A percentile compares a stretch with the other conserved stretches of the same genome.
Conservation (phyloP, 1,140 invertebrate genomes). For the Latrodectus geometricus region DNA sequence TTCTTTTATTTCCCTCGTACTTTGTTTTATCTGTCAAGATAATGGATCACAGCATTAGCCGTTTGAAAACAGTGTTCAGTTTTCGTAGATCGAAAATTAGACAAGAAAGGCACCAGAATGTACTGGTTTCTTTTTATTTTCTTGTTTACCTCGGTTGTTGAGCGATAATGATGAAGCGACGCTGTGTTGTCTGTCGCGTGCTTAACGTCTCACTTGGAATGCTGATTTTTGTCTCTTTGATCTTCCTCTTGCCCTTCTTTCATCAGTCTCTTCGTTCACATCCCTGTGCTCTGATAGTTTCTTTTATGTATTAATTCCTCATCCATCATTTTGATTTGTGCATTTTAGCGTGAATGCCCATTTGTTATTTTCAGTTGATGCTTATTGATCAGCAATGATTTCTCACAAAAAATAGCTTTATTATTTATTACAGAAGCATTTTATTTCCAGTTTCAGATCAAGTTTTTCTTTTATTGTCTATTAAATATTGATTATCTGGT, state of each 20-base stretch:
- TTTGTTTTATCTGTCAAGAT: background rate
- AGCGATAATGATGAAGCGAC: conserved; percentile 49
- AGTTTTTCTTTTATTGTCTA: too few relatives aligned
- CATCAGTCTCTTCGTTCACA: background rate
- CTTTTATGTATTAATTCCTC: background rate
- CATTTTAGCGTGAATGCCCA: too few relatives aligned
- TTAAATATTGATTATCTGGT: too few relatives aligned
- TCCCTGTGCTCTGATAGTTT: background rate
- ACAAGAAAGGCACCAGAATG: conserved; percentile 25
- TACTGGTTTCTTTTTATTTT: conserved; percentile 2
- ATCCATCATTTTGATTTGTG: background rate
- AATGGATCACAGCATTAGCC: conserved; percentile 18
- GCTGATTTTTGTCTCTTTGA: background rate
- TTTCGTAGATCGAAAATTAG: conserved; percentile 48
- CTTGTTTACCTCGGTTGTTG: background rate
- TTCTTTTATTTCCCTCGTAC: too few relatives aligned
- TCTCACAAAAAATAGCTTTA: too few relatives aligned
- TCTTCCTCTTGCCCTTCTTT: background rate
- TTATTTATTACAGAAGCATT: too few relatives aligned
- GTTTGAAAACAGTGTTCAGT: conserved; percentile 10
- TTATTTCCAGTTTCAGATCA: too few relatives aligned
- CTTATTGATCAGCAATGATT: too few relatives aligned
- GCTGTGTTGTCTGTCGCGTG: conserved; percentile 24
- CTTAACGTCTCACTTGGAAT: conserved; percentile 19
- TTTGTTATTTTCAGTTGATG: too few relatives aligned